Percentiles rank a stretch among this genome's conserved stretches.
Conservation (phyloP, 2,888 invertebrate species). For the Camponotus fellah region DNA sequence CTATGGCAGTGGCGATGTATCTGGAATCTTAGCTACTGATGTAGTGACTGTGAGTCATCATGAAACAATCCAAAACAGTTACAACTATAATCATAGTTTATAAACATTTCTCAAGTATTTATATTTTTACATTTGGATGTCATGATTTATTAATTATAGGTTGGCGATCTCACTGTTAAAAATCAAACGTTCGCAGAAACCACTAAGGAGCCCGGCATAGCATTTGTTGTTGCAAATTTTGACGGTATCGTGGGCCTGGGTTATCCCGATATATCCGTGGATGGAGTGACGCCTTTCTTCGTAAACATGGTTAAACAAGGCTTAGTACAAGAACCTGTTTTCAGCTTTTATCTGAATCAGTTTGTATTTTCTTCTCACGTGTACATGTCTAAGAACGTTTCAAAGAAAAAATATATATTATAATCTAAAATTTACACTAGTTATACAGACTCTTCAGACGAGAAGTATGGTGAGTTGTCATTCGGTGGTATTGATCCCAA, state of each 20-base stretch:
- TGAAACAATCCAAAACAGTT: background rate
- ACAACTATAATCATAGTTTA: background rate
- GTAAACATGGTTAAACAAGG: constrained; percentile 96
- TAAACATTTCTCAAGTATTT: background rate
- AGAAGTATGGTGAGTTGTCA: constrained; percentile 95
- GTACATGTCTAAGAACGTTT: background rate
- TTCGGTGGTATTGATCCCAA: constrained; percentile 97
- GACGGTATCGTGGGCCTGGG: constrained; percentile 99
- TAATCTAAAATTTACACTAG: background rate
- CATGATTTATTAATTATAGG: constrained; percentile 85
- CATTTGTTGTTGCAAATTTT: constrained; percentile 95
- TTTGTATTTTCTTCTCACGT: constrained; percentile 75
- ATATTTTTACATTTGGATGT: background rate
- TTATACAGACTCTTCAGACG: constrained; percentile 91
- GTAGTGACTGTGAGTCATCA: constrained; percentile 91
- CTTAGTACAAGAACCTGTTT: constrained; percentile 91
- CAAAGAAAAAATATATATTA: background rate
- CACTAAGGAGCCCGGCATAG: constrained; percentile 96
- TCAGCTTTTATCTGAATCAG: constrained; percentile 98
- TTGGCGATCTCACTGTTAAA: constrained; percentile 91
- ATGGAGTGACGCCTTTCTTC: constrained; percentile 96
- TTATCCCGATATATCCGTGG: constrained; percentile 95
- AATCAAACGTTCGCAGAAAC: constrained; percentile 98
- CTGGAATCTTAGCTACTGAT: constrained; percentile 98
- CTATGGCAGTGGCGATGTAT: constrained; percentile 98